Conservation (phyloP, 2,888 invertebrate genomes). For the Octodonta nipae region DNA sequence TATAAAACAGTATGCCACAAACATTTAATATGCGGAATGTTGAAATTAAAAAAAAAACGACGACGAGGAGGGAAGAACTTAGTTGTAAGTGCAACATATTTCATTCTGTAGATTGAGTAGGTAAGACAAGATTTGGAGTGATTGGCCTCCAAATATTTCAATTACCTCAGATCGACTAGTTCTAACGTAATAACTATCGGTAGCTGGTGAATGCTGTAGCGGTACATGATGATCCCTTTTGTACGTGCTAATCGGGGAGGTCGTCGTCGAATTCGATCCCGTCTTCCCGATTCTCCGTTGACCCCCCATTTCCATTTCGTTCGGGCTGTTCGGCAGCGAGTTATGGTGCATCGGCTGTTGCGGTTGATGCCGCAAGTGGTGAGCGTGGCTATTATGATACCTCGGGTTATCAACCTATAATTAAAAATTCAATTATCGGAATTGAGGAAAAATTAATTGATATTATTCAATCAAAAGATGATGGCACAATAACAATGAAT, state of each 20-base stretch:
- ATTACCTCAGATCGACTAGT: constrained; percentile 66
- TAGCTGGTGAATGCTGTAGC: constrained; percentile 18
- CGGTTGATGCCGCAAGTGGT: constrained; percentile 29
- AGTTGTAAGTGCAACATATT: no score
- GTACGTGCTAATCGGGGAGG: constrained; percentile 41
- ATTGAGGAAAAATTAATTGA: background rate
- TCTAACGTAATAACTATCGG: constrained; percentile 48
- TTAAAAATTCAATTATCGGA: no score
- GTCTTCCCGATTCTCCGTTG: constrained; percentile 25
- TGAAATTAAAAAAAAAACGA: no score
- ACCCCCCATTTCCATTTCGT: constrained; percentile 47
- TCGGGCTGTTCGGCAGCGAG: constrained; percentile 59
- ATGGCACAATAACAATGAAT: background rate
- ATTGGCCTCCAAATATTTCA: no score
- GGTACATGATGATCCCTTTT: constrained; percentile 34
- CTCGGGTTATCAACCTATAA: constrained; percentile 33
- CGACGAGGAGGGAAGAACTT: no score
- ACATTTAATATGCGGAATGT: no score
- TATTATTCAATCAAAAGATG: background rate
- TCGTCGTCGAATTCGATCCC: constrained; percentile 40
- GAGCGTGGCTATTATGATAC: constrained; percentile 41
- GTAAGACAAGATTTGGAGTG: no score
- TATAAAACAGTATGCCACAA: no score
- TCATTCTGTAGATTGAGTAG: no score
- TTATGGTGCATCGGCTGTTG: constrained; percentile 32